Base-by-base conservation (phyloP, 2,113 vertebrate species). In the Sisor rabdophorus region DNA sequence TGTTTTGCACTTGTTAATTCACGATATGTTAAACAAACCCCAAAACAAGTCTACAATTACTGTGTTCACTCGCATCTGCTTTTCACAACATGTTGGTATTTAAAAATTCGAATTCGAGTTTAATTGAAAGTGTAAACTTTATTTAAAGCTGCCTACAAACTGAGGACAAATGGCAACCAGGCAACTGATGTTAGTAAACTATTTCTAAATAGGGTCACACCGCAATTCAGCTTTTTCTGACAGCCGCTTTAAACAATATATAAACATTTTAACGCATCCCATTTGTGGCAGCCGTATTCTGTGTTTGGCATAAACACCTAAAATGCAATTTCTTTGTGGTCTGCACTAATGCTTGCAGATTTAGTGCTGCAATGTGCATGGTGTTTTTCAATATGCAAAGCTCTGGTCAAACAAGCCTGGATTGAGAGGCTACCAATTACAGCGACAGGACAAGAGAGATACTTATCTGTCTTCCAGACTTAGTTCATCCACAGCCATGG, bases 391-490 rank as follows among this genome's bases (percentile, higher is more conserved):
- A 89, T 91, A 91, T 91, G 90, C 88, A 91, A 91, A 88, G 83
- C 83, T 86, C 86, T 84, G 86, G 88, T 92, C 89, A 89, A 87
- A 84, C 84, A 86, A 81, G 82, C 86, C 84, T 81, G 85, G 87
- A 92, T 90, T 91, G 90, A 91, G 89, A 89, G 87, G 86, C 88
- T 86, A 88, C 87, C 89, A 91, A 91, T 92, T 91, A 91, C 47
- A 79, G 84, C 80, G 73, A 90, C 87, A 87, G 84, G 86, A 83
- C 82, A 81, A 85, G 84, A 84, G 87, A 91, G 90, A 93, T 91
- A 84, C 89, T 92, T 92, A 93, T 92, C 91, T 85, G 85, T 81
- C 81, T 86, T 84, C 86, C 87, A 86, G 89, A 91, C 90, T 89
- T 82, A 83, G 87, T 89, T 92, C 88, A 89, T 87, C 86, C 82